These are phyloP conservation scores for Entomobrya proxima DNA, from an alignment of 2,888 invertebrate species.

Conservation along the genomic window DNA sequence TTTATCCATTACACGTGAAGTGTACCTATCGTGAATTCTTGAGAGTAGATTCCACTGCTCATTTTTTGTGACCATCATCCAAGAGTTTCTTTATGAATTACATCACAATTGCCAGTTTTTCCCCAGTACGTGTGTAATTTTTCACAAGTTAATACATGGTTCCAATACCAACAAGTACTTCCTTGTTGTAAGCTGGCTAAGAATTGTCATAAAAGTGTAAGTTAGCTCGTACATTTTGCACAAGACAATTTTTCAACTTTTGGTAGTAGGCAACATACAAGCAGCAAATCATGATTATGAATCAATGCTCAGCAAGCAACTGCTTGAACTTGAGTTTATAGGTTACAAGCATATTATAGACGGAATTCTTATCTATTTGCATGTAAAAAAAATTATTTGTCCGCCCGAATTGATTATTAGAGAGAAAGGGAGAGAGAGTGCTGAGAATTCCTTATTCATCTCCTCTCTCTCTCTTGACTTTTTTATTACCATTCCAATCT, in stretches of 20 bases:
- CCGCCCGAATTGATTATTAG: background rate
- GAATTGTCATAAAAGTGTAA: too few relatives aligned
- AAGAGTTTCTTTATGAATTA: background rate
- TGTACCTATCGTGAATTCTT: background rate
- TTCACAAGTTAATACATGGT: too few relatives aligned
- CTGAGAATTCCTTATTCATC: background rate
- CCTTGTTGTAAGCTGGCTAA: too few relatives aligned
- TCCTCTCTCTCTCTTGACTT: background rate
- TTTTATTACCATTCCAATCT: constrained; percentile 38
- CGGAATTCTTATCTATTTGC: background rate
- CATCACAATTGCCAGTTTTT: background rate
- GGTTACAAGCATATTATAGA: background rate
- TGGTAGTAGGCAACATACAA: too few relatives aligned
- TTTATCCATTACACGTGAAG: background rate
- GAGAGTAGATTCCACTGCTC: background rate
- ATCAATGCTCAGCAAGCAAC: too few relatives aligned
- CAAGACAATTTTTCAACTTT: too few relatives aligned
- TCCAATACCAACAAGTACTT: too few relatives aligned
- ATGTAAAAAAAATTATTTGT: background rate
- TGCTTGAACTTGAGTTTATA: too few relatives aligned
- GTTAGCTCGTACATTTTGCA: too few relatives aligned
- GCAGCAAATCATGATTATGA: too few relatives aligned
- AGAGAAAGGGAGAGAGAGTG: too few relatives aligned
- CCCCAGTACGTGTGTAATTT: too few relatives aligned
- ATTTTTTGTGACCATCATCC: background rate